These are phyloP conservation scores for Noctuana brunneofusca DNA, from an alignment of 2,888 invertebrate species.

Conservation along the genomic window DNA sequence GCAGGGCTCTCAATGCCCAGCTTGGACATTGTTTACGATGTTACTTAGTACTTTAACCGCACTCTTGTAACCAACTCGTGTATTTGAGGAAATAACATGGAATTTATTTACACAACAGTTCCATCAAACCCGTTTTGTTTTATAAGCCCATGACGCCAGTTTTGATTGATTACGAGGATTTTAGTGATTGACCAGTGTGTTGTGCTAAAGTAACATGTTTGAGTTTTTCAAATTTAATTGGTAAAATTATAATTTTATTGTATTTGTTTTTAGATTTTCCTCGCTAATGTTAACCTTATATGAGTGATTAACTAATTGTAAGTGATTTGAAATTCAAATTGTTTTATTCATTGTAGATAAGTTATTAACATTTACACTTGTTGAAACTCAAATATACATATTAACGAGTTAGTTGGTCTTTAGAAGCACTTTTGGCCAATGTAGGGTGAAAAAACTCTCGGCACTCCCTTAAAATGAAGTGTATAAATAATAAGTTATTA, in stretches of 20 bases:
- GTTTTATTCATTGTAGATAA: no score
- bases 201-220: conserved; percentile 18
- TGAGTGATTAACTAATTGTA: no score
- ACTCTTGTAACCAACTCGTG: conserved; percentile 3
- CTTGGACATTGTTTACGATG: not conserved
- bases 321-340: no score
- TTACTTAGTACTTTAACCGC: conserved; percentile 4
- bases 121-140: not conserved
- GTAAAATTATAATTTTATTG: conserved; percentile 6
- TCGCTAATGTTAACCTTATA: no score
- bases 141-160: not conserved
- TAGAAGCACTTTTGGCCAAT: no score
- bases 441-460: no score
- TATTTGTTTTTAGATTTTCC: not conserved
- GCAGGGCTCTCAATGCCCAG: not conserved
- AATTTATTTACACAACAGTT: not conserved
- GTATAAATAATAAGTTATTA: no score
- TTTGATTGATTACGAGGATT: not conserved
- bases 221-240: conserved; percentile 26
- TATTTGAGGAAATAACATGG: conserved; percentile 24
- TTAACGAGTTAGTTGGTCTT: no score
- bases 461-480: no score
- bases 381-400: no score
- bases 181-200: not conserved
- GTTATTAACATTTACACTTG: no score